Evolutionary conservation across 2,113 vertebrate species (phyloP).

Genomic region (Nansenia antarctica): DNA sequence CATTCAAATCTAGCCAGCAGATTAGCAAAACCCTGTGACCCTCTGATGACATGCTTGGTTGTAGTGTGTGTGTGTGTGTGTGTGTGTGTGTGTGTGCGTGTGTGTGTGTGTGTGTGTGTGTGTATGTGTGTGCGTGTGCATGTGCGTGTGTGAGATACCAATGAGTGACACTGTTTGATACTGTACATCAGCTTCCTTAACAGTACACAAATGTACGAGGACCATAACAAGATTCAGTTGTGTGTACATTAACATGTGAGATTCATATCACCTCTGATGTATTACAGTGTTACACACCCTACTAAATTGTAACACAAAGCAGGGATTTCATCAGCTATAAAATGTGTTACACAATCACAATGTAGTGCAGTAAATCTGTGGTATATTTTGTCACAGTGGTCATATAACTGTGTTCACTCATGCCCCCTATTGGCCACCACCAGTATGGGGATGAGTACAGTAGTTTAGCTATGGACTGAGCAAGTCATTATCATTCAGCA

Average conservation of each 20-base stretch:
- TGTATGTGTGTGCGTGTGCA: not conserved
- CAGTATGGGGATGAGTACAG: not conserved
- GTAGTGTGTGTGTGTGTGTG: not conserved
- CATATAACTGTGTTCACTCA: conserved; percentile 30
- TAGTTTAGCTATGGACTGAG: not conserved
- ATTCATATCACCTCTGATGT: no score
- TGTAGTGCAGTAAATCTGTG: not conserved
- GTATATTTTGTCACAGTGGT: not conserved
- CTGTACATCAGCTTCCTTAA: no score
- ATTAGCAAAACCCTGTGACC: not conserved
- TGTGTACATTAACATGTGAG: no score
- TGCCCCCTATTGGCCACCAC: conserved; percentile 50
- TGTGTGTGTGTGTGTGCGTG: not conserved
- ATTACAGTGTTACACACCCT: no score
- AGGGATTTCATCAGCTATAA: no score
- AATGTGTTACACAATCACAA: not conserved
- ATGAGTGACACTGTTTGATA: not conserved
- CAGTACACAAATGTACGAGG: no score
- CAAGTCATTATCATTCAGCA: not conserved
- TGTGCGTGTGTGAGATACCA: not conserved
- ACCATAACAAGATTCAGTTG: no score
- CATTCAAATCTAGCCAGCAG: not conserved
- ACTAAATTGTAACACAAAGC: no score
- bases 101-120: not conserved
- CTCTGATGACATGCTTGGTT: not conserved